Conservation (phyloP, 1,140 invertebrate genomes). For the Condylostylus longicornis region DNA sequence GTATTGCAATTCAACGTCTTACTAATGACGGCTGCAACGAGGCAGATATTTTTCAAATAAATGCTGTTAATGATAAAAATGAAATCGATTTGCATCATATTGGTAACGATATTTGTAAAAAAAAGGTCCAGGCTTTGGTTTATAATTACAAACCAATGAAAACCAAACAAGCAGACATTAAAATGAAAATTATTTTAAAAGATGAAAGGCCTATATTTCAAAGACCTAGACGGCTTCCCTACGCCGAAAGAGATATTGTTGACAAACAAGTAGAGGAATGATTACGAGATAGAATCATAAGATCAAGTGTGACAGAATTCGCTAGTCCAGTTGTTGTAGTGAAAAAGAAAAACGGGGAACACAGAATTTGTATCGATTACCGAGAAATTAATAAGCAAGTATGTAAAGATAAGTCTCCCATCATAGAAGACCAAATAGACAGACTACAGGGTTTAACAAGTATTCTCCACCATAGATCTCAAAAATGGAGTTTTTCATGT, state of each 20-base stretch:
- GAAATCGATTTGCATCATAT: background rate
- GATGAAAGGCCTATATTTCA: constrained; percentile 2
- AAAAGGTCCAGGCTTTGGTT: background rate
- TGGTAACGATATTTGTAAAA: background rate
- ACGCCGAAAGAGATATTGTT: constrained; percentile 6
- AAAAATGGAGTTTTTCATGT: constrained; percentile 15
- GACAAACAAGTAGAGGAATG: constrained; percentile 14
- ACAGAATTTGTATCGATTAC: constrained; percentile 24
- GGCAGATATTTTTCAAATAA: background rate
- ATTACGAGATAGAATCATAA: constrained; percentile 13
- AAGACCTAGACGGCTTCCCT: background rate
- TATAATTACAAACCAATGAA: no score
- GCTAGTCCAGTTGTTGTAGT: constrained; percentile 32
- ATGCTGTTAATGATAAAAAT: background rate
- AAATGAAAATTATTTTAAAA: constrained; percentile 9
- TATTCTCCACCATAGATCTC: constrained; percentile 13
- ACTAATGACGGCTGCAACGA: no score
- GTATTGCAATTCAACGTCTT: no score
- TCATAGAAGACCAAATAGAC: no score
- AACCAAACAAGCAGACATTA: background rate
- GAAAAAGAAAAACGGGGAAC: constrained; percentile 32
- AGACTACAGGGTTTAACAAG: no score
- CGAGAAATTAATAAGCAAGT: constrained; percentile 9
- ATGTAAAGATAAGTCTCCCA: no score
- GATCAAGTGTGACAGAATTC: constrained; percentile 29